Conservation (phyloP, 2,113 vertebrate genomes). For the Trinectes maculatus region DNA sequence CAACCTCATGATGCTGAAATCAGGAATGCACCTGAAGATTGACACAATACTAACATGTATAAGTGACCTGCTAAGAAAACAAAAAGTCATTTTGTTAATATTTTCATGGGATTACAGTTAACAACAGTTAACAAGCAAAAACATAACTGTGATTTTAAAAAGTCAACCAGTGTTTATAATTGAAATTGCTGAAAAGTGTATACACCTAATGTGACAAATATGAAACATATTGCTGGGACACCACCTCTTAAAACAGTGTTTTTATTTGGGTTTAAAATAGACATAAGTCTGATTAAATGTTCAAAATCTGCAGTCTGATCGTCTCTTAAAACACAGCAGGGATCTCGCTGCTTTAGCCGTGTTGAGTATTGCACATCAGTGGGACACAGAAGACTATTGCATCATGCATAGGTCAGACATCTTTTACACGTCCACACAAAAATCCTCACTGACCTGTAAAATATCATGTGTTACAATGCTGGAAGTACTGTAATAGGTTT, state of each 20-base stretch:
- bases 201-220: background rate
- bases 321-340: slow-evolving; percentile 28
- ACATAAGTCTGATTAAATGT: slow-evolving; percentile 44
- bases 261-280: slow-evolving; percentile 61
- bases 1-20: no score
- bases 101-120: no score
- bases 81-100: no score
- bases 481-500: slow-evolving; percentile 26
- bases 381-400: slow-evolving; percentile 51
- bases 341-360: slow-evolving; percentile 22
- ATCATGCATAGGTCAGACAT: slow-evolving; percentile 59
- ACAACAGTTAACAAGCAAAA: background rate
- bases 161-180: no score
- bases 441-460: slow-evolving; percentile 8
- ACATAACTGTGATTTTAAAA: background rate
- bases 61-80: no score
- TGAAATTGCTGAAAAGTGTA: background rate
- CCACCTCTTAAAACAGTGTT: slow-evolving; percentile 34
- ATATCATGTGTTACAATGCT: slow-evolving; percentile 26
- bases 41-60: no score
- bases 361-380: slow-evolving; percentile 55
- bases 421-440: slow-evolving; percentile 42
- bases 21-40: no score
- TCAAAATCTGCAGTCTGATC: slow-evolving; percentile 34
- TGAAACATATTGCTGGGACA: slow-evolving; percentile 31